A percentile compares a stretch with the other conserved stretches of the same genome.
Evolutionary conservation across 2,888 invertebrate species (phyloP).

Genomic region (Nectonema munidae): DNA sequence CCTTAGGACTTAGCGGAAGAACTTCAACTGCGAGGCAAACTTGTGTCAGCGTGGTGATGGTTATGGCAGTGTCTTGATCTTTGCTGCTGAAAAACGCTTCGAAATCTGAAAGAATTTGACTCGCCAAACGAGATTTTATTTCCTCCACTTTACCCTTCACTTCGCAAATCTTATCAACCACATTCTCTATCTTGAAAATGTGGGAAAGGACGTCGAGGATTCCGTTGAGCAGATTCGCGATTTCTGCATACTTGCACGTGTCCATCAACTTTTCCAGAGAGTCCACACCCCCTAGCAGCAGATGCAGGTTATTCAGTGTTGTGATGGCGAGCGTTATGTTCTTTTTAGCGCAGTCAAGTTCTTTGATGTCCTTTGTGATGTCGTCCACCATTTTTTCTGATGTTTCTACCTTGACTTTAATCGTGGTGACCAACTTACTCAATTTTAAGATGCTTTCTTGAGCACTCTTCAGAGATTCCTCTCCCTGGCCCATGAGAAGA

Average conservation of each 20-base stretch:
- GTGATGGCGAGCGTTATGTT: constrained; percentile 89
- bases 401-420: constrained; percentile 62
- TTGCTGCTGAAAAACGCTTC: constrained; percentile 30
- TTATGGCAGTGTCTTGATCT: too few relatives aligned
- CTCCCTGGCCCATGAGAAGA: constrained; percentile 34
- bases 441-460: constrained; percentile 51
- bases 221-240: constrained; percentile 64
- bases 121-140: constrained; percentile 40
- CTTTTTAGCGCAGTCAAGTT: constrained; percentile 73
- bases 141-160: constrained; percentile 33
- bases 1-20: constrained; percentile 49
- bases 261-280: constrained; percentile 42
- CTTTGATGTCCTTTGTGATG: constrained; percentile 88
- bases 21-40: constrained; percentile 52
- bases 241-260: constrained; percentile 60
- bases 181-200: constrained; percentile 51
- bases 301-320: constrained; percentile 76
- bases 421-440: constrained; percentile 62
- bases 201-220: constrained; percentile 83
- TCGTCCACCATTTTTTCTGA: constrained; percentile 59
- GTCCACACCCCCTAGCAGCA: constrained; percentile 74
- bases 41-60: too few relatives aligned
- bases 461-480: constrained; percentile 46
- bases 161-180: constrained; percentile 47
- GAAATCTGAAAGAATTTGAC: constrained; percentile 63